phyloP scores from a whole-genome alignment of 1,140 invertebrate species.

The Sogatella furcifera region DNA sequence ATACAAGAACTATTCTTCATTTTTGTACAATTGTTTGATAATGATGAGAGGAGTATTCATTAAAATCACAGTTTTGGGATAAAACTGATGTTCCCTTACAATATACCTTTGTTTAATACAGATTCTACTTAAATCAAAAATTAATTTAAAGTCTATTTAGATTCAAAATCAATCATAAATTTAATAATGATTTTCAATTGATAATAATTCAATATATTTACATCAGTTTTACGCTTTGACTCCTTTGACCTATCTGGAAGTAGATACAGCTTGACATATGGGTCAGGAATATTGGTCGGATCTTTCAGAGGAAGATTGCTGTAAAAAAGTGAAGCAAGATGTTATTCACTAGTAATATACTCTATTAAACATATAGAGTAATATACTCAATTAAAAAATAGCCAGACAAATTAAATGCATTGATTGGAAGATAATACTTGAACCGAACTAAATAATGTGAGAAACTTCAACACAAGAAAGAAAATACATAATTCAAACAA shows the following conservation, averaged over 20 bases:
- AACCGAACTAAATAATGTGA: too few relatives aligned
- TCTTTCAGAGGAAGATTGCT: slow-evolving; percentile 80
- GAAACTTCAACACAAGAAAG: too few relatives aligned
- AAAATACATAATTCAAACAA: too few relatives aligned
- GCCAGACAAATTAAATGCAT: not conserved
- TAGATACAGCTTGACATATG: slow-evolving; percentile 88
- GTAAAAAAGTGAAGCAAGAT: slow-evolving; percentile 25
- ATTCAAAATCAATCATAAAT: too few relatives aligned
- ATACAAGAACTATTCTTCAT: too few relatives aligned
- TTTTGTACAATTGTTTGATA: too few relatives aligned
- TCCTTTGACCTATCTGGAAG: slow-evolving; percentile 78
- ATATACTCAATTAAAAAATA: not conserved
- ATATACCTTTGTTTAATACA: too few relatives aligned
- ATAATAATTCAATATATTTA: slow-evolving; percentile 27
- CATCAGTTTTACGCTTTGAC: slow-evolving; percentile 80
- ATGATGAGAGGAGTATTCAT: too few relatives aligned
- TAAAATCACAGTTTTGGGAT: not conserved
- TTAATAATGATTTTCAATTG: too few relatives aligned
- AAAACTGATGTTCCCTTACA: too few relatives aligned
- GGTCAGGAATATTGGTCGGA: slow-evolving; percentile 80
- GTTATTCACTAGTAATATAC: not conserved
- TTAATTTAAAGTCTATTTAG: too few relatives aligned
- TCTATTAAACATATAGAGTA: not conserved
- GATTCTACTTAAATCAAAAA: too few relatives aligned
- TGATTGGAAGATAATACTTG: not conserved